Conservation (phyloP, 2,113 vertebrate genomes). For the Misgurnus anguillicaudatus region DNA sequence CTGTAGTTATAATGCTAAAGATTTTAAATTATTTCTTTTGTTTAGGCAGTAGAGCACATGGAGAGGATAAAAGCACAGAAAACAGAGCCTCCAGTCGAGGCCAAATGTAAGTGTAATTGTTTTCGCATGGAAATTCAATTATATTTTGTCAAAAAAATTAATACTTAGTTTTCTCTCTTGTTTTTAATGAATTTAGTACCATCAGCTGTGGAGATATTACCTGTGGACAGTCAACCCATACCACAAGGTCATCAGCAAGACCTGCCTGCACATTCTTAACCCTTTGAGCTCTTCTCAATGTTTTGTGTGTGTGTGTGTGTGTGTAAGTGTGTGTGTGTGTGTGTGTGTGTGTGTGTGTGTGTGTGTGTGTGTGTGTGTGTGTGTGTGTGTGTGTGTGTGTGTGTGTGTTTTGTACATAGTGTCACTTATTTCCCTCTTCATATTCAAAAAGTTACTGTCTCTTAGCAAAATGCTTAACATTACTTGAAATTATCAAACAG, state of each 20-base stretch:
- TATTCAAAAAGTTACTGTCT: not conserved
- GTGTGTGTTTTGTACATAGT: not conserved
- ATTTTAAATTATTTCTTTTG: not conserved
- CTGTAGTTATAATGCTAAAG: no score
- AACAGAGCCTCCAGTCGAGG: slow-evolving; percentile 67
- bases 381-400: slow-evolving; percentile 25
- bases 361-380: not conserved
- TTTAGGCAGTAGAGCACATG: slow-evolving; percentile 85
- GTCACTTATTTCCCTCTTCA: not conserved
- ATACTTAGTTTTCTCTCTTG: no score
- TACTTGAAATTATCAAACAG: not conserved
- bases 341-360: slow-evolving; percentile 12
- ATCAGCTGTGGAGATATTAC: slow-evolving; percentile 38
- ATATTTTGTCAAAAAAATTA: no score
- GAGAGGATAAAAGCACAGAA: slow-evolving; percentile 81
- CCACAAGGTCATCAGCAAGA: slow-evolving; percentile 58
- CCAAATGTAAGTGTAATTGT: slow-evolving; percentile 64
- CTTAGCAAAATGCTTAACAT: not conserved
- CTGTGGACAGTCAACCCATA: slow-evolving; percentile 55
- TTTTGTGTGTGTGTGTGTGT: not conserved
- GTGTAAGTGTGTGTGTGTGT: slow-evolving; percentile 27
- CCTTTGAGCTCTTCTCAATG: not conserved
- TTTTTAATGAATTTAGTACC: slow-evolving; percentile 18
- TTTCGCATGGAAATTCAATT: not conserved
- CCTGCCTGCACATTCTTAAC: slow-evolving; percentile 63